A percentile compares a stretch with the other conserved stretches of the same genome.
These are phyloP conservation scores for Podarcis siculus DNA, from an alignment of 2,797 vertebrate species.

Conservation along the genomic window DNA sequence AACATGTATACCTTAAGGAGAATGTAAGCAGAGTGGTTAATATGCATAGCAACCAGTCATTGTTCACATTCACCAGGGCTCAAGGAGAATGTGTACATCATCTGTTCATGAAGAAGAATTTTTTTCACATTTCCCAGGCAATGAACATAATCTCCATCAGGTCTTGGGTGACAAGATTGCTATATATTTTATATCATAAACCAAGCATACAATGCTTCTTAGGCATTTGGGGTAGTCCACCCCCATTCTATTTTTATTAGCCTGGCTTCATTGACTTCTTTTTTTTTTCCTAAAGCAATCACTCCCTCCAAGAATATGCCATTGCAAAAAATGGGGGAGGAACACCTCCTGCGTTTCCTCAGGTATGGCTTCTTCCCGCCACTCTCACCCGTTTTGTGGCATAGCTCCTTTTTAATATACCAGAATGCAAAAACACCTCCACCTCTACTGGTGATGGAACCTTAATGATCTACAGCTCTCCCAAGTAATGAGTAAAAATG, in stretches of 20 bases:
- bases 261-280: not conserved
- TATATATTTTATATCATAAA: not conserved
- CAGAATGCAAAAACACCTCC: conserved; percentile 62
- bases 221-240: not conserved
- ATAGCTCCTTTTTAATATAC: conserved; percentile 38
- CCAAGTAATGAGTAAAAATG: conserved; percentile 60
- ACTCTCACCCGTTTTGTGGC: not conserved
- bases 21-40: no score
- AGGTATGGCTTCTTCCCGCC: conserved; percentile 30
- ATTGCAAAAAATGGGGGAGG: no score
- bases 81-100: no score
- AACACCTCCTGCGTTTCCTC: not conserved
- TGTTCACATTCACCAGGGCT: no score
- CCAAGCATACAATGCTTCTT: not conserved
- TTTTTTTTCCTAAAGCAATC: not conserved
- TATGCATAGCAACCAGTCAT: no score
- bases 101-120: no score
- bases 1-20: no score
- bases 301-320: no score
- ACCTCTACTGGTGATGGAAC: conserved; percentile 45
- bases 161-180: no score
- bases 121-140: no score
- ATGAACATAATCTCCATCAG: no score
- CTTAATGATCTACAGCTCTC: conserved; percentile 60
- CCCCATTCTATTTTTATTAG: not conserved